Evolutionary conservation across 2,888 invertebrate species (phyloP).

Genomic region (Gandaritis pyraliata): DNA sequence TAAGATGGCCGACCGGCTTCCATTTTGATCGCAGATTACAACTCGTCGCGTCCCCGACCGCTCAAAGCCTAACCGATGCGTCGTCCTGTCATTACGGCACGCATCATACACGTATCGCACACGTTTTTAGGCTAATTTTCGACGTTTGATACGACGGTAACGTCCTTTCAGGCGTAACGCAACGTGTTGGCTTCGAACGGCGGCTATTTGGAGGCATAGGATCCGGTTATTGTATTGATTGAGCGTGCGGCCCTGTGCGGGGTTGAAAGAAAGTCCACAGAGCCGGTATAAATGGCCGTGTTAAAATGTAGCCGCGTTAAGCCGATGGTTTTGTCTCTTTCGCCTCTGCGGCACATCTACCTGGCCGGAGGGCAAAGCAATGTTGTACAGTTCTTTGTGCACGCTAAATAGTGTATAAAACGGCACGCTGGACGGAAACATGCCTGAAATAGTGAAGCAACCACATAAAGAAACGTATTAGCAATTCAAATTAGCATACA

Average conservation of each 20-base stretch:
- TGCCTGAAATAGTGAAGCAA: conserved; percentile 28
- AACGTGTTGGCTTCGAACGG: conserved; percentile 38
- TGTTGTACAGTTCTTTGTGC: conserved; percentile 38
- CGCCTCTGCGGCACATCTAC: conserved; percentile 48
- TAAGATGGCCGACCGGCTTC: conserved; percentile 82
- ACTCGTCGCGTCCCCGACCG: conserved; percentile 70
- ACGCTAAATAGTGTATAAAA: conserved; percentile 40
- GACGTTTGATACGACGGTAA: conserved; percentile 73
- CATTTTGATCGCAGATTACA: conserved; percentile 84
- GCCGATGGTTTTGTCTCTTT: conserved; percentile 71
- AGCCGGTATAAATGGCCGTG: conserved; percentile 61
- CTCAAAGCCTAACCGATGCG: conserved; percentile 77
- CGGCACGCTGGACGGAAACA: conserved; percentile 36
- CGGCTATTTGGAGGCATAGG: conserved; percentile 45
- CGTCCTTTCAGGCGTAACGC: conserved; percentile 46
- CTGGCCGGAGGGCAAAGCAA: conserved; percentile 44
- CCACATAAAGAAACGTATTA: conserved; percentile 35
- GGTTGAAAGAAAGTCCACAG: conserved; percentile 59
- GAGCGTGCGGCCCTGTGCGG: conserved; percentile 49
- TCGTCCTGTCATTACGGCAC: conserved; percentile 65
- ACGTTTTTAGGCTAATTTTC: conserved; percentile 81
- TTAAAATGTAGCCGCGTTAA: conserved; percentile 63
- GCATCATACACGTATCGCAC: conserved; percentile 76
- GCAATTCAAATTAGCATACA: conserved; percentile 37
- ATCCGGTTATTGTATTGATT: conserved; percentile 74